phyloP scores from a whole-genome alignment of 1,140 invertebrate species.

The Augochlora pura region DNA sequence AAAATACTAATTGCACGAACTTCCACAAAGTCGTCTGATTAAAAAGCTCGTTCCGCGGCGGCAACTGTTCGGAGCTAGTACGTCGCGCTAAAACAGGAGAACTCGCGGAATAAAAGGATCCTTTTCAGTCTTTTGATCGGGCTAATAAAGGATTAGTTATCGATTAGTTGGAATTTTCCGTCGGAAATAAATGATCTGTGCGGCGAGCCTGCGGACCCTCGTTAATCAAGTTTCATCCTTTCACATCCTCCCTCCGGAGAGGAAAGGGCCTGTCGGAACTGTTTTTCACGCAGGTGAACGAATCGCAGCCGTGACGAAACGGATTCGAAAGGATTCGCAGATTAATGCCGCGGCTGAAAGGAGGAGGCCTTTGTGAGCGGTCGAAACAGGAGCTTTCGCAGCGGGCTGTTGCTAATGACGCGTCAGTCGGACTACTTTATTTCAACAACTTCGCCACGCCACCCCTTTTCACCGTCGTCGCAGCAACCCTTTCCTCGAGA shows the following conservation, averaged over 20 bases:
- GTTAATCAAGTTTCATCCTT: slow-evolving; percentile 40
- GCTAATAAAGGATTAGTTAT: slow-evolving; percentile 48
- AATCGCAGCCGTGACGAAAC: slow-evolving; percentile 26
- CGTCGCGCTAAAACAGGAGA: no score
- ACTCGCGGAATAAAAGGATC: background rate
- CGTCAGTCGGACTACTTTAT: slow-evolving; percentile 44
- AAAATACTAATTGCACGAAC: no score
- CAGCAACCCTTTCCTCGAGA: slow-evolving; percentile 14
- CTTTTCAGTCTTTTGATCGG: background rate
- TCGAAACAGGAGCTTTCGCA: background rate
- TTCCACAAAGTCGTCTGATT: no score
- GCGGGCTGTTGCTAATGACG: slow-evolving; percentile 37
- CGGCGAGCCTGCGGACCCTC: slow-evolving; percentile 10
- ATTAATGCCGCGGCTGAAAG: slow-evolving; percentile 28
- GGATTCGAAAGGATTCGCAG: slow-evolving; percentile 28
- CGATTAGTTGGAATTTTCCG: slow-evolving; percentile 30
- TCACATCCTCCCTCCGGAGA: background rate
- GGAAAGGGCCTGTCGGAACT: slow-evolving; percentile 16
- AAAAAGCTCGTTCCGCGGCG: no score
- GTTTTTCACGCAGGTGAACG: slow-evolving; percentile 23
- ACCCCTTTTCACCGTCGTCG: slow-evolving; percentile 10
- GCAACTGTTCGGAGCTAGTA: no score
- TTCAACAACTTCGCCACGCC: slow-evolving; percentile 26
- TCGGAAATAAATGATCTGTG: slow-evolving; percentile 40
- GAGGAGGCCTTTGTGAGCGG: background rate